These are phyloP conservation scores for Drosophila maculinotata DNA, from an alignment of 2,888 invertebrate genomes.

Conservation along the genomic window DNA sequence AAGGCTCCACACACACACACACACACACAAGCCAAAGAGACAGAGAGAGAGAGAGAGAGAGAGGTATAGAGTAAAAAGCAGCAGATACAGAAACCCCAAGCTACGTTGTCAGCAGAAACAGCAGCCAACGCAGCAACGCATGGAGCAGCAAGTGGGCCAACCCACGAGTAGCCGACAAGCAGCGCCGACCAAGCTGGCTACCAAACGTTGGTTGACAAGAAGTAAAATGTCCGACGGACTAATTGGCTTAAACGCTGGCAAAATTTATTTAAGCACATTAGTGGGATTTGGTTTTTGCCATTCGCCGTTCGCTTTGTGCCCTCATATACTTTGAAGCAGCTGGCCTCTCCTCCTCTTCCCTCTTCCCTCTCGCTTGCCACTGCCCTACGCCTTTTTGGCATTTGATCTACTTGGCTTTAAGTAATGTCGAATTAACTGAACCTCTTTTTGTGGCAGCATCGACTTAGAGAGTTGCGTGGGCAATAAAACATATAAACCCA, in stretches of 20 bases:
- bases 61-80: conserved; percentile 17
- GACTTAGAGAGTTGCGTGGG: conserved; percentile 37
- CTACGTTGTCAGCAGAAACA: conserved; percentile 72
- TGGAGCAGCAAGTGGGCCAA: conserved; percentile 70
- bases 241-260: conserved; percentile 83
- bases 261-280: conserved; percentile 82
- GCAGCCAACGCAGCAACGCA: conserved; percentile 63
- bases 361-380: conserved; percentile 3
- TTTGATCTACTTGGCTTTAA: conserved; percentile 59
- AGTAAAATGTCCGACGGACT: conserved; percentile 84
- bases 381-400: conserved; percentile 30
- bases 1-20: conserved; percentile 34
- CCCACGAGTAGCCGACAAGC: conserved; percentile 42
- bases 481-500: neutral
- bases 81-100: conserved; percentile 47
- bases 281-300: conserved; percentile 82
- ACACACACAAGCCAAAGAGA: conserved; percentile 3
- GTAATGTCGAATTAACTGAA: conserved; percentile 59
- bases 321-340: conserved; percentile 49
- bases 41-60: conserved; percentile 12
- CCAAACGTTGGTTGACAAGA: conserved; percentile 82
- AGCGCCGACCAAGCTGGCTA: conserved; percentile 55
- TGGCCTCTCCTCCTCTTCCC: conserved; percentile 32
- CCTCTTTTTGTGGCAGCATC: conserved; percentile 22
- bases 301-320: conserved; percentile 36